Evolutionary conservation across 2,797 vertebrate genomes (phyloP).

Genomic region (Coccyzus lansbergi): DNA sequence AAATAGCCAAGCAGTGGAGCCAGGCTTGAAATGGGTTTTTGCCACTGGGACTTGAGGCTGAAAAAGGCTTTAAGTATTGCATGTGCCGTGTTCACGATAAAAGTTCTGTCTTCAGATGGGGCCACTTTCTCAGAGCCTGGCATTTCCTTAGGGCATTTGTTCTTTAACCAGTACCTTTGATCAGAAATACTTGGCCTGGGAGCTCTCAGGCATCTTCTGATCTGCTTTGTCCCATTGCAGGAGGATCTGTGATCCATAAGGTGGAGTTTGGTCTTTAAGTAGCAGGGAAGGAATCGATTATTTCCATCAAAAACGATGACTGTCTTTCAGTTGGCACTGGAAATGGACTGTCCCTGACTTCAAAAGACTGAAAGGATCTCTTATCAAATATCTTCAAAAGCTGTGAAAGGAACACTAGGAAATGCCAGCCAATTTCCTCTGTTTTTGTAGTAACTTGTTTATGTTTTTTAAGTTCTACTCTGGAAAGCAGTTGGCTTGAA

Average conservation of each 20-base stretch:
- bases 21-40: not conserved
- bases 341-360: constrained; percentile 14
- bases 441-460: constrained; percentile 41
- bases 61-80: not conserved
- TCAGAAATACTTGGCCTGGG: not conserved
- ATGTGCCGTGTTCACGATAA: not conserved
- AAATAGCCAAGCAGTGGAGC: not conserved
- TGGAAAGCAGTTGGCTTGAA: constrained; percentile 21
- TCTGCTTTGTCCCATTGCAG: not conserved
- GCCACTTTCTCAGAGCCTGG: not conserved
- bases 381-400: constrained; percentile 64
- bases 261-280: not conserved
- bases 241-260: not conserved
- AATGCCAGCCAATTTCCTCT: constrained; percentile 58
- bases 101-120: not conserved
- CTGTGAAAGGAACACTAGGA: constrained; percentile 52
- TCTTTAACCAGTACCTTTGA: not conserved
- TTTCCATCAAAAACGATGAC: constrained; percentile 12
- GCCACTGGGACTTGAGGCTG: not conserved
- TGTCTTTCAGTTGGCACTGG: not conserved
- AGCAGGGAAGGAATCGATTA: not conserved
- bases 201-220: not conserved
- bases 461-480: not conserved
- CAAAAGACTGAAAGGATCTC: constrained; percentile 35
- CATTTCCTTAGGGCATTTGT: not conserved